Base-by-base conservation (phyloP, 2,113 vertebrate species). In the Seriola rivoliana region DNA sequence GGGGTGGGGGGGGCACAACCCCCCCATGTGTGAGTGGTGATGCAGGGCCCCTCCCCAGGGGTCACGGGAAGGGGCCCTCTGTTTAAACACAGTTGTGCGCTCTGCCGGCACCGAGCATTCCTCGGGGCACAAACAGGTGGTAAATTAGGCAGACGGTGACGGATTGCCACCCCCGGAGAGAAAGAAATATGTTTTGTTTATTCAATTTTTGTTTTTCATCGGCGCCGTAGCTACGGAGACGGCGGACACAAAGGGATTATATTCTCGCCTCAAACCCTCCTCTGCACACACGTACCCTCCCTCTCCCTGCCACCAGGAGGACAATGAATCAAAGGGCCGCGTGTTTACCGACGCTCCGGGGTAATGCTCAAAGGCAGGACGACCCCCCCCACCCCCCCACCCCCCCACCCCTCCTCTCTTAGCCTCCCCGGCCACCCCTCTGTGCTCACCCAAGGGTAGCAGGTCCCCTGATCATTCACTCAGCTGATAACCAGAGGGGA, bases 271-370 rank as follows among this genome's bases (percentile, higher is more conserved):
- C 88, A 94, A 90, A 89, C 88, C 85, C 91, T 89, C 87, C 87
- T 91, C 85, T 68, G 81, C 89, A 81, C 90, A 92, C 88, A 92
- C 72, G 78, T 78, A 88, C 88, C 88, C 88, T 83, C 86, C 89
- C 80, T 80, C 81, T 60, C 67, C 58, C 79, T 54, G 79, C 86
- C 82, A 79, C 88, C 76, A 19, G 75, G 81, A 80, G 77, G 78
- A 95, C 93, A 95, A 95, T 94, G 85, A 94, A 94, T 96, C 94
- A 95, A 95, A 95, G 93, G n/a, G 85, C 85, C 62, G 85, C 81
- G 67, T 94, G 93, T 95, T 92, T 94, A 85, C 93, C 5, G 85
- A 92, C 77, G 91, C 86, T 81, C 84, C 54, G 77, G 91, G 90
- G 80, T 72, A 62, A 85, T 8, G 84, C 86, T 91, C 87, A 93